A percentile compares a stretch with the other conserved stretches of the same genome.
phyloP scores from a whole-genome alignment of 1,140 invertebrate species.

The Muscidifurax raptorellus region DNA sequence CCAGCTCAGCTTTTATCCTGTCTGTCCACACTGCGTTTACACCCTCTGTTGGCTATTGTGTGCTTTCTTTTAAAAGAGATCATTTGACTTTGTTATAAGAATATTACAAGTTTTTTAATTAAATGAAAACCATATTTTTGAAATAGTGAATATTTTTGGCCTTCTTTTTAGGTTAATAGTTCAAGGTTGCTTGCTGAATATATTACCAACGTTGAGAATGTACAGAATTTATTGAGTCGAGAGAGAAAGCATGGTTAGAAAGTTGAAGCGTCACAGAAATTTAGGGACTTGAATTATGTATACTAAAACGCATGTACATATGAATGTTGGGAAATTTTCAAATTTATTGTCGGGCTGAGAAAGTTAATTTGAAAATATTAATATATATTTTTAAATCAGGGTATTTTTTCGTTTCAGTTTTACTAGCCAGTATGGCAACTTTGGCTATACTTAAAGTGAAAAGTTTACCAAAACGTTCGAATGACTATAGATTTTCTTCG shows the following conservation, averaged over 20 bases:
- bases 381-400: neutral
- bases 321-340: no score
- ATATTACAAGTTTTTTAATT: conserved; percentile 26
- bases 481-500: neutral
- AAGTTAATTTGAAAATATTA: neutral
- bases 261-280: neutral
- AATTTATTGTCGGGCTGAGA: neutral
- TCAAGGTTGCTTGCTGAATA: neutral
- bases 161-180: neutral
- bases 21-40: neutral
- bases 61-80: neutral
- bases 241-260: neutral
- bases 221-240: neutral
- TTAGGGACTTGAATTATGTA: no score
- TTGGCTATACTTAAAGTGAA: neutral
- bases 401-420: neutral
- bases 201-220: neutral
- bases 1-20: neutral
- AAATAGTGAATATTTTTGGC: neutral
- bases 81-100: conserved; percentile 5
- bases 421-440: neutral
- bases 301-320: no score
- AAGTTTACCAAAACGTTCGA: conserved; percentile 12
- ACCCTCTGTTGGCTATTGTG: neutral
- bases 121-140: neutral